These are phyloP conservation scores for Sebastes aleutianus DNA, from an alignment of 2,797 vertebrate species.

Conservation along the genomic window DNA sequence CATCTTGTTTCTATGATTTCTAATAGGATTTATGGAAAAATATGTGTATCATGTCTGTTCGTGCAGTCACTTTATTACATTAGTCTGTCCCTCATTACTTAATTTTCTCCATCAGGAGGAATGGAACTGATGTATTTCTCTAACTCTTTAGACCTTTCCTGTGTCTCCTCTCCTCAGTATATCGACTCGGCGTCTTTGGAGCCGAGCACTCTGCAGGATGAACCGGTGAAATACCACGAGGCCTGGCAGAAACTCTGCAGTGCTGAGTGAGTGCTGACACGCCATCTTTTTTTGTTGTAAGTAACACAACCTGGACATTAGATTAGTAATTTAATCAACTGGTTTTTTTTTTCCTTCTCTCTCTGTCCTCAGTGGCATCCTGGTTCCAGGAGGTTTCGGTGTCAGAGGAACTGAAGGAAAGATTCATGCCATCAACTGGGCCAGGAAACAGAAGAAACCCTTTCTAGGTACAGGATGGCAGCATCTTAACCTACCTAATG, in stretches of 20 bases:
- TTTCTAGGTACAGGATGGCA: conserved; percentile 84
- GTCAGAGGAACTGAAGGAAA: conserved; percentile 94
- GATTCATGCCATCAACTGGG: conserved; percentile 94
- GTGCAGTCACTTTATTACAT: not conserved
- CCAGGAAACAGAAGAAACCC: conserved; percentile 92
- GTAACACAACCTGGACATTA: not conserved
- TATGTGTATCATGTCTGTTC: not conserved
- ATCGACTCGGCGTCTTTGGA: conserved; percentile 94
- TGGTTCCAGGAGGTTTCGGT: conserved; percentile 94
- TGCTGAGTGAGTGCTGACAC: conserved; percentile 85
- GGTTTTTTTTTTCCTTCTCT: not conserved
- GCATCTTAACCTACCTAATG: not conserved
- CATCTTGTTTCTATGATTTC: not conserved
- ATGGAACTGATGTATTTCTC: not conserved
- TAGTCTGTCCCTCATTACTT: too few relatives aligned
- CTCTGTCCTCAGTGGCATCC: conserved; percentile 82
- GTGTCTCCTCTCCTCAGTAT: conserved; percentile 64
- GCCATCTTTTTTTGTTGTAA: not conserved
- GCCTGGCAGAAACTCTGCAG: conserved; percentile 97
- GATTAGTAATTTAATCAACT: not conserved
- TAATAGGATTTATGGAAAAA: not conserved
- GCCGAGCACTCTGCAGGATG: conserved; percentile 86
- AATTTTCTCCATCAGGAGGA: too few relatives aligned
- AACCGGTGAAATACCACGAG: conserved; percentile 94
- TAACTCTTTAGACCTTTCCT: not conserved